These are phyloP conservation scores for Cyaniris semiargus DNA, from an alignment of 2,888 invertebrate species.

Conservation along the genomic window DNA sequence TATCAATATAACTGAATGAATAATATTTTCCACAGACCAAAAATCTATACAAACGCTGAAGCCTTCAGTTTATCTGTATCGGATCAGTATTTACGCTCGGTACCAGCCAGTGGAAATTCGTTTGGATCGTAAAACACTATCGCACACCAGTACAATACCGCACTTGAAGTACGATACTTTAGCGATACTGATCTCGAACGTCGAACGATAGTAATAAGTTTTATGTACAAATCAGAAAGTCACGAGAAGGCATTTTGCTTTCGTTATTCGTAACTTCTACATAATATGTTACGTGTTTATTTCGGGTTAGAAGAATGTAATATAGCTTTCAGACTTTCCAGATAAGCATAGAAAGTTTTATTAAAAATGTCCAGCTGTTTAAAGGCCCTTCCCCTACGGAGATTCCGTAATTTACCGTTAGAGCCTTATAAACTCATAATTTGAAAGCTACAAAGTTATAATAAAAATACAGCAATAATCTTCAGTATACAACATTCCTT, in stretches of 20 bases:
- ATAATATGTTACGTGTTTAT: too few species aligned
- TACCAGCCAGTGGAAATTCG: conserved; percentile 23
- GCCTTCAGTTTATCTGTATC: not conserved
- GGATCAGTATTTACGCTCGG: conserved; percentile 16
- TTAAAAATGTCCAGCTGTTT: too few species aligned
- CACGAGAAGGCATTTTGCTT: not conserved
- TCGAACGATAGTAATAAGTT: conserved; percentile 1
- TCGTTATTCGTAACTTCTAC: not conserved
- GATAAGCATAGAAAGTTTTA: too few species aligned
- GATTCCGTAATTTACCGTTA: too few species aligned
- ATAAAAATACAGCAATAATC: too few species aligned
- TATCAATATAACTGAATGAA: not conserved
- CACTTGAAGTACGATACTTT: not conserved
- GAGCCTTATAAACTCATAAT: too few species aligned
- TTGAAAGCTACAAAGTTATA: too few species aligned
- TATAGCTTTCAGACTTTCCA: too few species aligned
- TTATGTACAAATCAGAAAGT: conserved; percentile 21
- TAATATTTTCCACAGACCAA: not conserved
- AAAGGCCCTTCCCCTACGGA: too few species aligned
- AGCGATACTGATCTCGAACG: conserved; percentile 7
- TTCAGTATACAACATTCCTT: too few species aligned
- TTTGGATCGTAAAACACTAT: conserved; percentile 39
- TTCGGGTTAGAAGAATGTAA: too few species aligned
- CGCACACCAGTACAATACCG: conserved; percentile 26
- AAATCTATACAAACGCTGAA: not conserved